Evolutionary conservation across 2,888 invertebrate species (phyloP), one percentile per base, ranked within the genome.

Genomic region (Nematopogon swammerdamellus): DNA sequence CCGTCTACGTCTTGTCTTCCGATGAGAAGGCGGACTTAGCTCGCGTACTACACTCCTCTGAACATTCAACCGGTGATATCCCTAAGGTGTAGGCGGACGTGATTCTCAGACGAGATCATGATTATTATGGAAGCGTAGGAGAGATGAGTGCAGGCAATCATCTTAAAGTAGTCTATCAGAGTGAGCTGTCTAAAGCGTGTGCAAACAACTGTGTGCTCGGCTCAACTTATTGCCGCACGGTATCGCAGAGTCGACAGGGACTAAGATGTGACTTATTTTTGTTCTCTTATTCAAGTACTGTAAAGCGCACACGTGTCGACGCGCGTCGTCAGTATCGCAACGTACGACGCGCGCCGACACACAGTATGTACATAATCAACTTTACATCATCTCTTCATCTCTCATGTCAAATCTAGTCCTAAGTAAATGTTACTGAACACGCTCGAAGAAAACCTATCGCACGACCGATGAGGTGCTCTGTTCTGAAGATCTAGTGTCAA

Each of bases 1-100:
- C 87, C 1, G 86, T 87, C 46, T 87, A 87, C 63, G 86, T 87
- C 17, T 84, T 87, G 57, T 82, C 87, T 17, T 85, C 85, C 3
- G 80, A 83, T 54, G 86, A 87, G 58, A 86, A 85, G 58, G 81
- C 80, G 16, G 82, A 79, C 58, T 63, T 79, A 11, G 79, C 77
- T 5, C 67, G 70, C 52, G 79, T 72, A 0, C 54, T 79, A 18
- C 73, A 74, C 54, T 65, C 65, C 0, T 73, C 74, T 14, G 36
- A 36, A 36, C 11, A 25, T 8, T 25, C 25, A 4, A 25, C 25
- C 25, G 5, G 25, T 8, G 25, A 25, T 8, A 6, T 14, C 3
- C 36, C 36, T 14, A 36, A 36, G 14, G 36, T 36, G 8, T 36
- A 36, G 25, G 25, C 25, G 8, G 8, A 25, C 4, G 4, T 25